Conservation (phyloP, 2,113 vertebrate species). For the Ondatra zibethicus region DNA sequence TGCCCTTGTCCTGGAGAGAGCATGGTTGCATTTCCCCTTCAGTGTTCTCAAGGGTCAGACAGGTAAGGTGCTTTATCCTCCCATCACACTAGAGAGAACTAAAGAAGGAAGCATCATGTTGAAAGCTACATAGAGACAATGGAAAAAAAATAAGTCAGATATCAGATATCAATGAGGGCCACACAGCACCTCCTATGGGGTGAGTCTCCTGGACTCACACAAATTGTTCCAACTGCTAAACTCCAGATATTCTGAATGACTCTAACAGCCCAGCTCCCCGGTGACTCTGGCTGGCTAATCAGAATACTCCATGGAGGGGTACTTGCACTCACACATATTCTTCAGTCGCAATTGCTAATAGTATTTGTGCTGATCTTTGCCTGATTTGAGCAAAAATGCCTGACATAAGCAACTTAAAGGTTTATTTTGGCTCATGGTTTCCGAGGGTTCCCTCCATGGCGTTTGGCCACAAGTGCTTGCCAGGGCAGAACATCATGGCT, state of each 20-base stretch:
- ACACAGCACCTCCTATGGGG: background rate
- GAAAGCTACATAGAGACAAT: background rate
- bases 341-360: background rate
- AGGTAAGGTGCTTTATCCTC: background rate
- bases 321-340: background rate
- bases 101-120: background rate
- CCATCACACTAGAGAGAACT: background rate
- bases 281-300: background rate
- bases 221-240: background rate
- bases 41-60: background rate
- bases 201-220: background rate
- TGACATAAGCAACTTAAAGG: background rate
- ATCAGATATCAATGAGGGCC: background rate
- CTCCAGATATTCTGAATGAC: background rate
- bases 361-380: background rate
- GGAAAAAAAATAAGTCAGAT: background rate
- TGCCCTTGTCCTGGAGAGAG: background rate
- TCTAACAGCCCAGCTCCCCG: background rate
- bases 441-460: background rate
- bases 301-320: background rate
- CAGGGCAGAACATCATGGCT: background rate
- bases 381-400: background rate
- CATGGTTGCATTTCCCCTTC: fast-evolving
- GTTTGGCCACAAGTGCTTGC: background rate
- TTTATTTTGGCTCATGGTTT: background rate